Evolutionary conservation across 1,140 invertebrate species (phyloP).

Genomic region (Scaptomyza graminum): DNA sequence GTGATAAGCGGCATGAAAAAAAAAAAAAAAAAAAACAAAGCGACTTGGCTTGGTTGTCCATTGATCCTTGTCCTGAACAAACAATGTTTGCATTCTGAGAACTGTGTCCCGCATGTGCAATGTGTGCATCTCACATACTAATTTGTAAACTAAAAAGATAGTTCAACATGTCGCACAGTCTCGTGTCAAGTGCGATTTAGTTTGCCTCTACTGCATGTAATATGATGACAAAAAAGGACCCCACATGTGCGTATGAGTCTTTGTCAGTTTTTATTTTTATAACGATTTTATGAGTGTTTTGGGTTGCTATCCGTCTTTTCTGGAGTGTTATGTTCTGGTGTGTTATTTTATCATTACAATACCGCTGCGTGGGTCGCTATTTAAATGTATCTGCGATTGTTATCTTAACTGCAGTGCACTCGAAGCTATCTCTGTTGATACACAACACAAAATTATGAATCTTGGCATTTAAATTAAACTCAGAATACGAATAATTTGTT

Average conservation of each 20-base stretch:
- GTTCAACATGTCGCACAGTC: constrained; percentile 61
- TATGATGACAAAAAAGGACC: constrained; percentile 66
- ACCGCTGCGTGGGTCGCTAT: constrained; percentile 58
- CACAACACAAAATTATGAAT: neutral
- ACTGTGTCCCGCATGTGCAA: constrained; percentile 59
- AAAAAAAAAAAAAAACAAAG: neutral
- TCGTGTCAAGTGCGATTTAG: constrained; percentile 64
- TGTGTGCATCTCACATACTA: constrained; percentile 61
- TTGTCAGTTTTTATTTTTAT: constrained; percentile 12
- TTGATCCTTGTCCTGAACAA: constrained; percentile 67
- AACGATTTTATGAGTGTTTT: constrained; percentile 22
- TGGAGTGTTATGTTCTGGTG: constrained; percentile 17
- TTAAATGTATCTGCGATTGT: constrained; percentile 45
- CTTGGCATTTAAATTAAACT: too few species aligned
- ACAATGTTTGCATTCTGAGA: constrained; percentile 61
- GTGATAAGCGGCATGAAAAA: constrained; percentile 51
- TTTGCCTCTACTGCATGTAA: constrained; percentile 45
- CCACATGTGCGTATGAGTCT: constrained; percentile 65
- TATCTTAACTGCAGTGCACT: constrained; percentile 44
- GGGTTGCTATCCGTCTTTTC: neutral
- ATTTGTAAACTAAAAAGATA: constrained; percentile 75
- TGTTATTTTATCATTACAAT: constrained; percentile 76
- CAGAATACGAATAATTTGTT: too few species aligned
- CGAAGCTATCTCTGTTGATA: constrained; percentile 13
- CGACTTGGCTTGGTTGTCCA: constrained; percentile 16